These are phyloP conservation scores for Emydura subglobosa DNA, from an alignment of 2,113 vertebrate genomes.

Conservation along the genomic window DNA sequence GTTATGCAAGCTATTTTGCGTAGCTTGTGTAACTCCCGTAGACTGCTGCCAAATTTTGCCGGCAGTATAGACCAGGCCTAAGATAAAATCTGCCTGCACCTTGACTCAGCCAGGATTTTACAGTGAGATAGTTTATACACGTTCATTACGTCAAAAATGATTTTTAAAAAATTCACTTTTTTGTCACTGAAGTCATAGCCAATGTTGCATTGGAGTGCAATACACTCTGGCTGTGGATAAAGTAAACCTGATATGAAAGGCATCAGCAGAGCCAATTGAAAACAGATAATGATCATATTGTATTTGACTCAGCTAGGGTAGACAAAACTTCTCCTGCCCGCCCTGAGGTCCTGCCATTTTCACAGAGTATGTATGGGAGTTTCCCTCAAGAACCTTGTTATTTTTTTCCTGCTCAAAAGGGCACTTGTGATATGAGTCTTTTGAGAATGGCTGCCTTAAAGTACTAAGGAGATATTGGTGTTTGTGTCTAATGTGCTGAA, in stretches of 20 bases:
- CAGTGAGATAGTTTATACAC: neutral
- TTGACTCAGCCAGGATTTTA: neutral
- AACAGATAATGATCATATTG: neutral
- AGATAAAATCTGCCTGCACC: neutral
- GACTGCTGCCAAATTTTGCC: too few relatives aligned
- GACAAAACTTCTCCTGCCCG: conserved; percentile 57
- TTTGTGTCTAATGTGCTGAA: conserved; percentile 33
- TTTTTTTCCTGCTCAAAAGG: neutral
- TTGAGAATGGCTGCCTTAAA: neutral
- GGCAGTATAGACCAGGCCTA: too few relatives aligned
- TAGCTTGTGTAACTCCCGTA: too few relatives aligned
- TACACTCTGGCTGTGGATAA: neutral
- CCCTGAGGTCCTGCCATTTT: conserved; percentile 58
- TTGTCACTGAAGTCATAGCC: neutral
- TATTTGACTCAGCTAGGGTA: neutral
- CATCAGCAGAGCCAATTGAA: neutral
- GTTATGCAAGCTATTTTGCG: too few relatives aligned
- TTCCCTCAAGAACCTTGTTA: neutral
- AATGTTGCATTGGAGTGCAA: neutral
- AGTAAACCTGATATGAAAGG: neutral
- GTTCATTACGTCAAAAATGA: too few relatives aligned
- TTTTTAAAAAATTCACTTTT: neutral
- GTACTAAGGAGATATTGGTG: neutral
- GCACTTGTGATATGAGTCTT: neutral
- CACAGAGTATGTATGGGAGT: conserved; percentile 26